phyloP scores from a whole-genome alignment of 1,140 invertebrate species.

The Trachymyrmex septentrionalis region DNA sequence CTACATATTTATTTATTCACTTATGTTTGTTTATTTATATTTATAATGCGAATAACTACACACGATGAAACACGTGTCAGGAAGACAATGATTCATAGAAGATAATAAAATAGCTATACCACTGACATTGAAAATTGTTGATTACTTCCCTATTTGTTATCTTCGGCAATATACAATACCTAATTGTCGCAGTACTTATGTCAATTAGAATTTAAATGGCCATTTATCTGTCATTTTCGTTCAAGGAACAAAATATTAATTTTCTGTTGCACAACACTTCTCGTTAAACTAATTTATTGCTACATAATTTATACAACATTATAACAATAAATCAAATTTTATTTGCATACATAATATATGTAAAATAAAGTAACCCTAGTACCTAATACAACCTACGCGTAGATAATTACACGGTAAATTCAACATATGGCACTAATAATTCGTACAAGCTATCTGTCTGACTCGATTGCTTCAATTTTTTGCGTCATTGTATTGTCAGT shows the following conservation, averaged over 20 bases:
- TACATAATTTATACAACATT: background rate
- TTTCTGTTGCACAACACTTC: too few species aligned
- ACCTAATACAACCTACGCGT: too few species aligned
- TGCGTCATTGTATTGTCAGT: too few species aligned
- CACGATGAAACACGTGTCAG: background rate
- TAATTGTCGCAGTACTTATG: slow-evolving; percentile 6
- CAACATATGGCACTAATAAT: too few species aligned
- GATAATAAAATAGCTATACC: slow-evolving; percentile 15
- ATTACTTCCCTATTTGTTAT: slow-evolving; percentile 29
- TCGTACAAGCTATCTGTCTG: too few species aligned
- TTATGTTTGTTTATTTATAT: too few species aligned
- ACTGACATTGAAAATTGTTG: slow-evolving; percentile 52
- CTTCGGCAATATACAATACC: background rate
- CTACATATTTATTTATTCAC: too few species aligned
- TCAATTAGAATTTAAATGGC: slow-evolving; percentile 16
- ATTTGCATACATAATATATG: background rate
- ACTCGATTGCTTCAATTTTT: too few species aligned
- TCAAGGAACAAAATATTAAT: too few species aligned
- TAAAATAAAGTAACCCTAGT: background rate
- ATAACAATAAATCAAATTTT: background rate
- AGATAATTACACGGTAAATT: too few species aligned
- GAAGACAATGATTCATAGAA: slow-evolving; percentile 43
- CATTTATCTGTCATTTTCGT: background rate
- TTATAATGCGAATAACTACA: slow-evolving; percentile 15
- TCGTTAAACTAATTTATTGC: background rate